A percentile compares a stretch with the other conserved stretches of the same genome.
phyloP scores from a whole-genome alignment of 2,888 invertebrate species.

The Cataglyphis rosenhaueri region DNA sequence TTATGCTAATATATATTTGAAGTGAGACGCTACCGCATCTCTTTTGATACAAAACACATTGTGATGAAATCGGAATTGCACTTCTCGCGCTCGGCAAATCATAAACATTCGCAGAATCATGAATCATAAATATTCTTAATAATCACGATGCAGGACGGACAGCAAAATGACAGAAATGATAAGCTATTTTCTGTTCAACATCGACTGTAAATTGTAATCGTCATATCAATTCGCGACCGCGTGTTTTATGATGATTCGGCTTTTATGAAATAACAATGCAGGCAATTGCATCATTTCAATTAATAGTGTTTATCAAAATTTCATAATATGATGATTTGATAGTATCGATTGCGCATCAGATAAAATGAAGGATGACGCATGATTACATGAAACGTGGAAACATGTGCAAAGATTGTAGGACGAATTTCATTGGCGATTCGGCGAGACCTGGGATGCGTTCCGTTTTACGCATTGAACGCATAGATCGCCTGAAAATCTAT shows the following conservation, averaged over 20 bases:
- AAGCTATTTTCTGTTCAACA: not conserved
- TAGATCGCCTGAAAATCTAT: no score
- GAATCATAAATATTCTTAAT: not conserved
- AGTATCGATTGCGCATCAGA: conserved; percentile 24
- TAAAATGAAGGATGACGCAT: not conserved
- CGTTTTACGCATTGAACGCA: no score
- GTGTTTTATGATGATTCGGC: not conserved
- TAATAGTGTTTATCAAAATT: not conserved
- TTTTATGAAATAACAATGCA: not conserved
- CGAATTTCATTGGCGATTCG: not conserved
- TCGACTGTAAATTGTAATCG: not conserved
- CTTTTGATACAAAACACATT: not conserved
- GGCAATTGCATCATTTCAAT: conserved; percentile 14
- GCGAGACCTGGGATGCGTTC: no score
- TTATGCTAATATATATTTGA: no score
- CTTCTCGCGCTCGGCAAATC: not conserved
- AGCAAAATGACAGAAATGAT: not conserved
- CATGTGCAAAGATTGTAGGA: not conserved
- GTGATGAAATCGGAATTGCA: not conserved
- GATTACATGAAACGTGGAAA: not conserved
- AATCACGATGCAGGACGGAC: not conserved
- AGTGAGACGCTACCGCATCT: no score
- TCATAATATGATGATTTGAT: not conserved
- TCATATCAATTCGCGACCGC: no score
- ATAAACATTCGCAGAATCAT: not conserved